A percentile compares a stretch with the other conserved stretches of the same genome.
Conservation (phyloP, 2,888 invertebrate genomes). For the Biston stratarius region DNA sequence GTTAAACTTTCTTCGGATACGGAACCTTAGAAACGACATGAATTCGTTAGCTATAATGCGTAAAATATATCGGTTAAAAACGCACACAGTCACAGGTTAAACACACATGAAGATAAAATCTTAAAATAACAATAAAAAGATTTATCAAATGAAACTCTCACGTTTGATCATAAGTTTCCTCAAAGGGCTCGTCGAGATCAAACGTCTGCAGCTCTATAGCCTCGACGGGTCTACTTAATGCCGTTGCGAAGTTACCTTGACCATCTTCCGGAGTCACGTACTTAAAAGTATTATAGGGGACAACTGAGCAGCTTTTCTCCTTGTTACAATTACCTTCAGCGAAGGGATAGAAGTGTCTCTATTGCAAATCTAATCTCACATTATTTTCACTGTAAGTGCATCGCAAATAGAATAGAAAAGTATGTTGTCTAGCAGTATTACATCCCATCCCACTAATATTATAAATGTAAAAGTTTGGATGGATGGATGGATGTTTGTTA, state of each 20-base stretch:
- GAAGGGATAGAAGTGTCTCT: not conserved
- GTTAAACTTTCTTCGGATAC: too few relatives aligned
- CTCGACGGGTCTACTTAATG: slow-evolving; percentile 27
- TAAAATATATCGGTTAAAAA: not conserved
- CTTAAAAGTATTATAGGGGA: not conserved
- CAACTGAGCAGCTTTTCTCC: slow-evolving; percentile 7
- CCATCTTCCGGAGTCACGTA: slow-evolving; percentile 14
- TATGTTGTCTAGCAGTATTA: too few relatives aligned
- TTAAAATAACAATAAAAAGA: slow-evolving; percentile 4
- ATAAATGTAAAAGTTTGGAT: too few relatives aligned
- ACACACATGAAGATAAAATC: not conserved
- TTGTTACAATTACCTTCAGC: not conserved
- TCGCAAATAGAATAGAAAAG: too few relatives aligned
- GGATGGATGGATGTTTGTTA: too few relatives aligned
- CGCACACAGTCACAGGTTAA: not conserved
- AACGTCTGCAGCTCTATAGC: slow-evolving; percentile 7
- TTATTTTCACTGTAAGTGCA: not conserved
- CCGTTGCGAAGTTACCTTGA: slow-evolving; percentile 20
- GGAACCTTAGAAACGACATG: too few relatives aligned
- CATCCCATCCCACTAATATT: too few relatives aligned
- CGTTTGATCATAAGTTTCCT: slow-evolving; percentile 18
- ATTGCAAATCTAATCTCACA: not conserved
- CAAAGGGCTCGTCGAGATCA: slow-evolving; percentile 17
- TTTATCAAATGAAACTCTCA: slow-evolving; percentile 2
- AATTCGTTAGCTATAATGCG: too few relatives aligned